Conservation (phyloP, 2,113 vertebrate species). For the Hiodon alosoides region DNA sequence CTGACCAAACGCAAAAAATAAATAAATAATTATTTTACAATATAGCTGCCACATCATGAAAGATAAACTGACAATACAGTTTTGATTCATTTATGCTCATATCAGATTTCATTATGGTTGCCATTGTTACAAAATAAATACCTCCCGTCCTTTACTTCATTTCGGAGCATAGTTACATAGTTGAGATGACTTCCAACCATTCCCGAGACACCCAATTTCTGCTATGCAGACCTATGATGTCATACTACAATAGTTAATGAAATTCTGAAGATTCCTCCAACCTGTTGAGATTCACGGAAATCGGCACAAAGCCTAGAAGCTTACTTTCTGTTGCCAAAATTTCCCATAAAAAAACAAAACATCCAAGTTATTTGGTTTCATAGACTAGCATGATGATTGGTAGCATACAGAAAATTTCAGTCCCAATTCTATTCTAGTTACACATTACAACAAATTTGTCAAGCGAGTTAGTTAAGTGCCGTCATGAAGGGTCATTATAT, state of each 20-base stretch:
- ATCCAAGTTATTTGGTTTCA: not conserved
- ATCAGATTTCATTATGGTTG: constrained; percentile 1
- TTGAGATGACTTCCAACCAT: no score
- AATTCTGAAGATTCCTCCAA: not conserved
- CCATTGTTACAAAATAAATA: not conserved
- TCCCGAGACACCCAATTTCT: not conserved
- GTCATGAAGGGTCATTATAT: not conserved
- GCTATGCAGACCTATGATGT: not conserved
- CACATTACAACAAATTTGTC: constrained; percentile 1
- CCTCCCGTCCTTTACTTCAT: not conserved
- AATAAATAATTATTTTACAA: constrained; percentile 4
- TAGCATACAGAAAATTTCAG: constrained; percentile 13
- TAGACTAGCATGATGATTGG: not conserved
- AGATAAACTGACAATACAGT: constrained; percentile 6
- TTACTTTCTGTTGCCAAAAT: not conserved
- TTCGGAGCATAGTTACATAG: not conserved
- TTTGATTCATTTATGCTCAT: constrained; percentile 12
- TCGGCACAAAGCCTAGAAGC: not conserved
- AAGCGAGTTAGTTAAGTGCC: not conserved
- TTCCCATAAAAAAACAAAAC: not conserved
- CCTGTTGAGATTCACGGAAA: not conserved
- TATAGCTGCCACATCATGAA: constrained; percentile 28
- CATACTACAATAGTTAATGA: not conserved
- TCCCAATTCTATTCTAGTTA: not conserved
- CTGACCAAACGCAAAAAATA: not conserved